Conservation (phyloP, 1,140 invertebrate genomes). For the Campoletis sonorensis region DNA sequence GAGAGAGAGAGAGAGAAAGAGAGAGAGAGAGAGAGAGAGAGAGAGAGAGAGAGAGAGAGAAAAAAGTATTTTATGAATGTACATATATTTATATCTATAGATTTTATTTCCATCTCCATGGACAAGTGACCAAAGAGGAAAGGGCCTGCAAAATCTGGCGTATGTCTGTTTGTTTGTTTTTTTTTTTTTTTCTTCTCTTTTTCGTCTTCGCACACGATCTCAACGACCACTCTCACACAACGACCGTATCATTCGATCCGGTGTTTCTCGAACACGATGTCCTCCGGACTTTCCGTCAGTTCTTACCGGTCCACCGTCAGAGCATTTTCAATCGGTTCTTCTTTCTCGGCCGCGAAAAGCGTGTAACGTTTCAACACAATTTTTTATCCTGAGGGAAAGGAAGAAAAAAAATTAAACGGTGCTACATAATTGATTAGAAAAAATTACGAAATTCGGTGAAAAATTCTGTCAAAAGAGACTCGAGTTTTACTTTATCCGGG, state of each 20-base stretch:
- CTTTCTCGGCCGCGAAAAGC: conserved; percentile 2
- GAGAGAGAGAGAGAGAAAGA: not conserved
- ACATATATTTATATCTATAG: not conserved
- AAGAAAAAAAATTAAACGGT: too few species aligned
- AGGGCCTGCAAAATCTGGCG: conserved; percentile 3
- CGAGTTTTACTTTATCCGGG: too few species aligned
- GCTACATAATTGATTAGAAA: too few species aligned
- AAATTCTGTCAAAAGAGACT: too few species aligned
- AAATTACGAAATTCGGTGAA: too few species aligned
- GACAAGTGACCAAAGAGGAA: not conserved
- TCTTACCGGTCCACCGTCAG: conserved; percentile 51
- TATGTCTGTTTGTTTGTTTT: not conserved
- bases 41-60: not conserved
- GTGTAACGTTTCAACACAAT: not conserved
- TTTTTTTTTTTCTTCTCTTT: too few species aligned
- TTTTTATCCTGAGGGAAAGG: too few species aligned
- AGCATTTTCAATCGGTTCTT: conserved; percentile 41
- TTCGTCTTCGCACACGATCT: conserved; percentile 42
- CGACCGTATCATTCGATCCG: conserved; percentile 4
- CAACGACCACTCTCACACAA: conserved; percentile 55
- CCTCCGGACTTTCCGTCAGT: conserved; percentile 49
- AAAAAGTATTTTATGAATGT: not conserved
- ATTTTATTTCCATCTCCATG: conserved; percentile 12
- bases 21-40: not conserved
- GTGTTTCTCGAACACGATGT: conserved; percentile 14